Evolutionary conservation across 2,113 vertebrate genomes (phyloP), one percentile per base, ranked within the genome.

Genomic region (Passer montanus): DNA sequence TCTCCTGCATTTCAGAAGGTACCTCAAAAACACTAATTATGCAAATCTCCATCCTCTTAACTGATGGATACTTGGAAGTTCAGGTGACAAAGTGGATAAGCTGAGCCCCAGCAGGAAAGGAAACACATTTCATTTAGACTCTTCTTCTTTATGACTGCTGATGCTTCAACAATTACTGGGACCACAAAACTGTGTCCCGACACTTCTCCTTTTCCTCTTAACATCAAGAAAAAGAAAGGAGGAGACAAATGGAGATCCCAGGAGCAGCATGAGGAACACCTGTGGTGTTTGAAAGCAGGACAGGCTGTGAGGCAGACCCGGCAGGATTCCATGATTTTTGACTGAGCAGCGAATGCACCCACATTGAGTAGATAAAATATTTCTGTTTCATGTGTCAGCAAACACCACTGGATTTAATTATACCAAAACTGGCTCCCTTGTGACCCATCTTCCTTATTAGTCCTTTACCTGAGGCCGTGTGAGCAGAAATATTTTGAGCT

Each of bases 21-120:
- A 80, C 63, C 93, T 92, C 86, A 74, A 78, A 94, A 95, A 47
- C 70, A 91, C 78, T 95, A 87, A 95, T 96, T 94, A 97, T 90
- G 74, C 85, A 97, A 95, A 96, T 88, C n/a, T 43, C 74, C 69
- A 35, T 43, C 73, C 78, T 75, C 76, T 55, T 67, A 53, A 93
- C 56, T 81, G 91, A 76, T 86, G 83, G 92, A 72, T 85, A 85
- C 59, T 56, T 44, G 41, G 53, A 69, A 59, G 39, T 80, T 84
- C 68, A 90, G 75, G 79, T 59, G 90, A 77, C 75, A 90, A 77
- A 87, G 80, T 33, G n/a, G 43, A 27, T 70, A 53, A 92, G 39
- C 27, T 69, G 91, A 91, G 78, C 68, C 4, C 1, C 9, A 28
- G 47, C 14, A 52, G 73, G 28, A 86, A 64, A 52, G n/a, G 60